phyloP scores from a whole-genome alignment of 2,113 vertebrate genomes.

The Larimichthys polyactis region DNA sequence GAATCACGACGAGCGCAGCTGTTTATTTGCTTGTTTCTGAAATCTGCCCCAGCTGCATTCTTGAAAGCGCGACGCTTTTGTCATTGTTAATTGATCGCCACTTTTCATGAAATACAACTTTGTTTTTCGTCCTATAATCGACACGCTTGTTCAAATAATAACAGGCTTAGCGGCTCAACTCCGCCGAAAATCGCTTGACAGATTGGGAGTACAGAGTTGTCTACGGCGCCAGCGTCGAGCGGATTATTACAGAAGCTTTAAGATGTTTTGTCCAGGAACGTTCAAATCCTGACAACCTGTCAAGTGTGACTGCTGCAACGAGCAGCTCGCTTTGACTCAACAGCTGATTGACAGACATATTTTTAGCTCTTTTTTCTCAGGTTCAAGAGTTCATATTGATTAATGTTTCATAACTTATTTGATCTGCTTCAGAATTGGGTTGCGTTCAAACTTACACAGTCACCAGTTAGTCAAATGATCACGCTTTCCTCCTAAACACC shows the following conservation, averaged over 20 bases:
- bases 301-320: constrained; percentile 36
- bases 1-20: constrained; percentile 46
- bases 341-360: constrained; percentile 60
- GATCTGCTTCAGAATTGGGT: constrained; percentile 43
- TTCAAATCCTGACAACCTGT: constrained; percentile 58
- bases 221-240: background rate
- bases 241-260: constrained; percentile 50
- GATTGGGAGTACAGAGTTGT: constrained; percentile 53
- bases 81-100: constrained; percentile 52
- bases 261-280: constrained; percentile 43
- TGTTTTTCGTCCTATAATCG: constrained; percentile 45
- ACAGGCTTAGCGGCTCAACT: constrained; percentile 43
- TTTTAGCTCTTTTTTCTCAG: constrained; percentile 28
- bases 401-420: constrained; percentile 25
- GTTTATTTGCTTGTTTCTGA: constrained; percentile 49
- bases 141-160: constrained; percentile 60
- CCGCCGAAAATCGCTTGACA: constrained; percentile 58
- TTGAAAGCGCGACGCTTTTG: constrained; percentile 34
- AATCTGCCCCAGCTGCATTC: constrained; percentile 42
- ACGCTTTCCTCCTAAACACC: background rate
- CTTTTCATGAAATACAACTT: constrained; percentile 60
- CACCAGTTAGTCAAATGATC: background rate
- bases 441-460: background rate
- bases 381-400: constrained; percentile 45
- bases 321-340: constrained; percentile 47